Evolutionary conservation across 2,888 invertebrate genomes (phyloP).

Genomic region (Augiades crinisus): DNA sequence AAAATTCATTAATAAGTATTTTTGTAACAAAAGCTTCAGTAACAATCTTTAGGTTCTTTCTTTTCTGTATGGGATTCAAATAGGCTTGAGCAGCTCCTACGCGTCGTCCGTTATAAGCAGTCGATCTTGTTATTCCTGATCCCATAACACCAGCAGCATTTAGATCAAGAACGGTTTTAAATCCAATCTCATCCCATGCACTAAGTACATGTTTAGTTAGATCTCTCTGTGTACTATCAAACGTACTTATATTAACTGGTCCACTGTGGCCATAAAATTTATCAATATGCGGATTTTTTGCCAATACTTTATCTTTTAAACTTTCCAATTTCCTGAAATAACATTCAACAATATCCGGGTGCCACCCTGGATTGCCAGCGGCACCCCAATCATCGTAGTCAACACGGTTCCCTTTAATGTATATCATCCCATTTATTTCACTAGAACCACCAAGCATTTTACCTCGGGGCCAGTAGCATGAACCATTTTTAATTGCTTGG

Average conservation of each 20-base stretch:
- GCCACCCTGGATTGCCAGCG: conserved; percentile 70
- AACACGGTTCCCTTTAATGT: conserved; percentile 63
- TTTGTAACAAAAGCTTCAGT: conserved; percentile 72
- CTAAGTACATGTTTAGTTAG: conserved; percentile 46
- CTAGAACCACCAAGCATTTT: conserved; percentile 81
- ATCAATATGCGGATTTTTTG: conserved; percentile 33
- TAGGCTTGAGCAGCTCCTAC: conserved; percentile 74
- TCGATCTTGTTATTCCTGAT: conserved; percentile 67
- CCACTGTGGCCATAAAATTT: conserved; percentile 62
- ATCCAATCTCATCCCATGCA: conserved; percentile 69
- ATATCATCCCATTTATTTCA: conserved; percentile 76
- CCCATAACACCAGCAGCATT: conserved; percentile 68
- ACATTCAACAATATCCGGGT: conserved; percentile 52
- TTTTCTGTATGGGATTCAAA: conserved; percentile 44
- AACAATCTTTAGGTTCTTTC: conserved; percentile 56
- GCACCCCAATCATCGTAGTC: conserved; percentile 73
- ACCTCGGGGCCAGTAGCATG: conserved; percentile 76
- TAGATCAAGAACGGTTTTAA: conserved; percentile 52
- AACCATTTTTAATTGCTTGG: conserved; percentile 74
- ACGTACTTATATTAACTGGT: conserved; percentile 64
- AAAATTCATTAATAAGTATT: conserved; percentile 65
- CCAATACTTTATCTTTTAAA: too few relatives aligned
- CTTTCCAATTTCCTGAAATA: conserved; percentile 57
- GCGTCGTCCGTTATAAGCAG: conserved; percentile 67
- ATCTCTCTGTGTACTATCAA: conserved; percentile 59